phyloP scores from a whole-genome alignment of 2,797 vertebrate species.

The Channa striata region DNA sequence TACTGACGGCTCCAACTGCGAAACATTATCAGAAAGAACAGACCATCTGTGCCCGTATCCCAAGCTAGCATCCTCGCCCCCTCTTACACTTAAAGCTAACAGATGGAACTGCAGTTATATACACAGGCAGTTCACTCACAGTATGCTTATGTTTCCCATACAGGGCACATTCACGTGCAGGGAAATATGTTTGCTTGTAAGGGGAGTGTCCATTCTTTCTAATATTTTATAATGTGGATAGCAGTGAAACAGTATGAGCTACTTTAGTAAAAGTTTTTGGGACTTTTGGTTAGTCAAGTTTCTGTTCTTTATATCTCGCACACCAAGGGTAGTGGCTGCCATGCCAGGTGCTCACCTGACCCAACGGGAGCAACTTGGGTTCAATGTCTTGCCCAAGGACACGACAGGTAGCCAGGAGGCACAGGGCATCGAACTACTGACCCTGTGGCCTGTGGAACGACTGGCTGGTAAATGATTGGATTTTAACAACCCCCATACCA shows the following conservation, averaged over 20 bases:
- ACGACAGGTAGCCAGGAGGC: too few relatives aligned
- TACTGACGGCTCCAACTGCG: slow-evolving; percentile 55
- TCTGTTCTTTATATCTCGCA: too few relatives aligned
- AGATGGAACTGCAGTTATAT: slow-evolving; percentile 59
- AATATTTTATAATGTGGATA: slow-evolving; percentile 6
- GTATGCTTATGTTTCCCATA: slow-evolving; percentile 26
- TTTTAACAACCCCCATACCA: too few relatives aligned
- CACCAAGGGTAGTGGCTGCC: too few relatives aligned
- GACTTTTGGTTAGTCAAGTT: background rate
- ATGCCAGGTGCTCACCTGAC: too few relatives aligned
- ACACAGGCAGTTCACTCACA: slow-evolving; percentile 41
- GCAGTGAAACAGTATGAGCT: background rate
- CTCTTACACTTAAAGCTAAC: slow-evolving; percentile 56
- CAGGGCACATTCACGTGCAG: slow-evolving; percentile 13
- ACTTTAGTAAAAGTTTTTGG: slow-evolving; percentile 1
- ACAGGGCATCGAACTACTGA: too few relatives aligned
- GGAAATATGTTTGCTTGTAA: slow-evolving; percentile 38
- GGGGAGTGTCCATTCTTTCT: background rate
- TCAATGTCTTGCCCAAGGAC: too few relatives aligned
- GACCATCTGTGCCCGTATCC: slow-evolving; percentile 69
- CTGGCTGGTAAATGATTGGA: too few relatives aligned
- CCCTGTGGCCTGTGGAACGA: too few relatives aligned
- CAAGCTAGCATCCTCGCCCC: slow-evolving; percentile 35
- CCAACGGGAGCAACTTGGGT: too few relatives aligned
- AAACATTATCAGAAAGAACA: slow-evolving; percentile 68